Base-by-base conservation (phyloP, 2,113 vertebrate genomes). In the Eira barbara region DNA sequence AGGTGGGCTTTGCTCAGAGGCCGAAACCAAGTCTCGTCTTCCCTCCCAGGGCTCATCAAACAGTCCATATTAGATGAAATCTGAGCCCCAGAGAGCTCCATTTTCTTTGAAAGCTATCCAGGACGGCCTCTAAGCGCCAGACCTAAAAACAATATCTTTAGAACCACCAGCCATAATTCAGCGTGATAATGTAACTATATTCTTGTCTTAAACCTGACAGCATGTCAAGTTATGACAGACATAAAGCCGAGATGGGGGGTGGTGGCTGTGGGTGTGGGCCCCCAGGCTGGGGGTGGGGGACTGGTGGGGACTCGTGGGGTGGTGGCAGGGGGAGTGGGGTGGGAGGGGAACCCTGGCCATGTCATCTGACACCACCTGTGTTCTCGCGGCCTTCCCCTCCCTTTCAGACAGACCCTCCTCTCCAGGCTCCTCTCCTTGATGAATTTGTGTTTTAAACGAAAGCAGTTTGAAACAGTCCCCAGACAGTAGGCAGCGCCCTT, bases 61-160 rank as follows among this genome's bases (percentile, higher is more conserved):
- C 11, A 49, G 39, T 18, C n/a, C 27, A 0, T 36, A 42, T 49
- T 14, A 67, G 78, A 52, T 89, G 47, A 84, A 93, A 92, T 89
- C 67, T 55, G 31, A 94, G 90, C 76, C 11, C 0, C 0, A 18
- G 63, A 84, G 7, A 25, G 49, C 49, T 86, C n/a, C 42, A 11
- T 59, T 67, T 96, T 39, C 49, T 94, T 93, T 80, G 57, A 92
- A 92, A 97, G 83, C 23, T 93, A 20, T 45, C 57, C 92, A 96
- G 69, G 59, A 7, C 3, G 34, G 7, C 12, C 89, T 97, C 27
- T 13, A 65, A 27, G 81, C 21, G 0, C 49, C 45, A 78, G 81
- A 78, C 67, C 83, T 87, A 29, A 88, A 96, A 79, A 87, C 69
- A 45, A 0, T 69, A 14, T 67, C 90, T 67, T 61, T 11, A 45